A percentile compares a stretch with the other conserved stretches of the same genome.
phyloP scores from a whole-genome alignment of 2,888 invertebrate species.

The Asteroscopus sphinx region DNA sequence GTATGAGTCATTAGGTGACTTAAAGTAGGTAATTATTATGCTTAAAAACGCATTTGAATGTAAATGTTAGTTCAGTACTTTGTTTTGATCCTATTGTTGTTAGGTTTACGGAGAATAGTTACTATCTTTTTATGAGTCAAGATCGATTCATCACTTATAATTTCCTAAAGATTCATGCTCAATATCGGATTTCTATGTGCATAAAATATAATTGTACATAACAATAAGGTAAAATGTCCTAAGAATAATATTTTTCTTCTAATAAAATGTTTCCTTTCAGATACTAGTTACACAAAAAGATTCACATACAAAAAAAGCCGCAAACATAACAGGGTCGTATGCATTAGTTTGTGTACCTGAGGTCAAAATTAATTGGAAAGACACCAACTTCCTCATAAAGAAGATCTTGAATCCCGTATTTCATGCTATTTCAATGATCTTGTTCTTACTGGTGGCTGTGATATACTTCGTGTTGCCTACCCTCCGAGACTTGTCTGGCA shows the following conservation, averaged over 20 bases:
- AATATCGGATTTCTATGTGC: too few relatives aligned
- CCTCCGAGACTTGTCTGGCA: constrained; percentile 94
- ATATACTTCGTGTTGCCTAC: constrained; percentile 96
- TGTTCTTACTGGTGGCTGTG: constrained; percentile 93
- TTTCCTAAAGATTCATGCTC: too few relatives aligned
- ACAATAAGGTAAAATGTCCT: neutral
- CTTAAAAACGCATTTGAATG: constrained; percentile 19
- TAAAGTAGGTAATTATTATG: constrained; percentile 13
- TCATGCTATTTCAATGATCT: constrained; percentile 92
- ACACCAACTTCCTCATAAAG: constrained; percentile 92
- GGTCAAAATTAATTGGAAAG: constrained; percentile 92
- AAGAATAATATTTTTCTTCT: constrained; percentile 4
- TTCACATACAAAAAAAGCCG: constrained; percentile 71
- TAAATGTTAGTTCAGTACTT: neutral
- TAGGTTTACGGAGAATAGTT: too few relatives aligned
- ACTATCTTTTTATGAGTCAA: too few relatives aligned
- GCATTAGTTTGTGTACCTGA: constrained; percentile 94
- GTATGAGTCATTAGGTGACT: constrained; percentile 45
- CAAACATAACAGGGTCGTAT: constrained; percentile 89
- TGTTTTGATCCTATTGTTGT: neutral
- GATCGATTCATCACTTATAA: too few relatives aligned
- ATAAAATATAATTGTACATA: neutral
- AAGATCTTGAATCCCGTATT: constrained; percentile 94
- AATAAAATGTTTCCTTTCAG: constrained; percentile 73
- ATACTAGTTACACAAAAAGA: constrained; percentile 73